Evolutionary conservation across 2,797 vertebrate genomes (phyloP), one percentile per base, ranked within the genome.

Genomic region (Anisognathus igniventris): DNA sequence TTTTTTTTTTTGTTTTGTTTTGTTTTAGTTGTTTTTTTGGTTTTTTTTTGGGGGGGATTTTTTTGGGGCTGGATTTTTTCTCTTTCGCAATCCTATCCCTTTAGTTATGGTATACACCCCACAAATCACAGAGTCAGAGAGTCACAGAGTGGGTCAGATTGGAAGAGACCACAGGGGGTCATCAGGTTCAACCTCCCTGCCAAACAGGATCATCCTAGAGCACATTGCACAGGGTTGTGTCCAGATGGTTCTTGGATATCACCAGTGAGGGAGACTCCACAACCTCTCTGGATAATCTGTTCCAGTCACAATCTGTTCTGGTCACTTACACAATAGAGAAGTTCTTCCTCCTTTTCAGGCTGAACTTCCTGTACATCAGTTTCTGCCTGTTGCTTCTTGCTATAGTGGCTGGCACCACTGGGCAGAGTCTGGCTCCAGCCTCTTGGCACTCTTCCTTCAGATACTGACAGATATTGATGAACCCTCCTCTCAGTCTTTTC

Each of bases 81-180:
- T 3, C 14, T 35, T 6, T 22, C 2, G 5, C 8, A 2, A 0
- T 5, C 9, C 2, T 12, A 37, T 65, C 12, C 15, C 25, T 54
- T 68, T 47, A 51, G 39, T 75, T 4, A 2, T 10, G 21, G 22
- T 42, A 23, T 48, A 18, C 4, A 56, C 19, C 31, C 20, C 54
- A 12, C 21, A 17, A 22, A 27, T 33, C 42, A 28, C 33, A 58
- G 22, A 33, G 22, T 33, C n/a, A 33, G n/a, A 12, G 31, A 57
- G 27, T 37, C 47, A 61, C 35, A 33, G 24, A n/a, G 7, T 31
- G 18, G 21, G 21, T 30, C 24, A 33, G 14, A 12, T 33, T 70
- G 37, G 24, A 70, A 51, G 25, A 6, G 7, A 20, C 24, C 20
- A 27, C 14, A 39, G 17, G 3, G 5, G 3, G 4, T 56, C 42